These are phyloP conservation scores for Branchipolynoe longqiensis DNA, from an alignment of 2,888 invertebrate genomes.

Conservation along the genomic window DNA sequence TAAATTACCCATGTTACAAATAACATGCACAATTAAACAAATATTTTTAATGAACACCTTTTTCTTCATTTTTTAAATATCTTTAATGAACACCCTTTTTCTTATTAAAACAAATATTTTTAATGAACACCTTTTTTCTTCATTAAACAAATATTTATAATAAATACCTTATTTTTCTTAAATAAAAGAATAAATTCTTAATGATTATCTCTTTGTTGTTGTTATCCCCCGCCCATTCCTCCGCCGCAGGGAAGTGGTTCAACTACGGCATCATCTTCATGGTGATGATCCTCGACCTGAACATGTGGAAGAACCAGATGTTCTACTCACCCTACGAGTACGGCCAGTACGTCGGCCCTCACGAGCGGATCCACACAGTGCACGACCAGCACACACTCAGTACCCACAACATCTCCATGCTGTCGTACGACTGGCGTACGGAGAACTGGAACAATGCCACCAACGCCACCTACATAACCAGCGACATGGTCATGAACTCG, in stretches of 20 bases:
- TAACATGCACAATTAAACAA: no score
- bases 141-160: neutral
- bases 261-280: conserved; percentile 84
- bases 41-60: no score
- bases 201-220: no score
- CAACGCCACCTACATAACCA: conserved; percentile 78
- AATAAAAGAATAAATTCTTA: neutral
- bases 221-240: no score
- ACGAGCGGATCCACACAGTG: conserved; percentile 78
- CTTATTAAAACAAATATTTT: no score
- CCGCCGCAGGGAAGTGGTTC: conserved; percentile 84
- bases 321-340: conserved; percentile 83
- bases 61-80: no score
- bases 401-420: conserved; percentile 76
- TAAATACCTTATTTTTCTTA: no score
- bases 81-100: no score
- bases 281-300: conserved; percentile 83
- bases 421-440: conserved; percentile 81
- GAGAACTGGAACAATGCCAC: conserved; percentile 81
- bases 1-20: no score
- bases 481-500: conserved; percentile 83
- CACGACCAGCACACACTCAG: conserved; percentile 72
- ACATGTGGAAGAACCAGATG: conserved; percentile 84
- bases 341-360: conserved; percentile 83
- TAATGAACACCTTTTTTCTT: neutral